Evolutionary conservation across 1,140 invertebrate genomes (phyloP), one percentile per base, ranked within the genome.

Genomic region (Leptonema lineaticorne): DNA sequence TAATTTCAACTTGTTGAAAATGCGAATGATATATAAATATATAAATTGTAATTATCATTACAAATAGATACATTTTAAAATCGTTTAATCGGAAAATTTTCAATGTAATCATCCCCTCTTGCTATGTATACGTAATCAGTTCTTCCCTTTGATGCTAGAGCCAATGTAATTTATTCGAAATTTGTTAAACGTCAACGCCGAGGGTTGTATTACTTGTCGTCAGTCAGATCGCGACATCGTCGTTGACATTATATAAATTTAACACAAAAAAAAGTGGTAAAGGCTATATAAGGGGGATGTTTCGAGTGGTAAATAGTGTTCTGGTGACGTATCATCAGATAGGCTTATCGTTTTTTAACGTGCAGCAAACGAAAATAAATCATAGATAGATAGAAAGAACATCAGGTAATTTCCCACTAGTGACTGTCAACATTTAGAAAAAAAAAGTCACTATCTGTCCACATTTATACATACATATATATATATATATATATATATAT

Each of bases 361-460:
- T 27, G 11, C 53, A 20, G 20, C 24, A 22, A 67, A 67, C 24
- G 53, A 29, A 33, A 67, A 67, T 67, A 67, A 67, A 67, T 67
- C 53, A 67, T 58, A 67, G 53, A 45, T 67, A 67, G 11, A 67
- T 58, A 53, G 53, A n/a, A 53, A 29, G 46, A 50, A 37, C 30
- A 50, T n/a, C 48, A 29, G 65, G 65, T 67, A 67, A 67, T 67
- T 67, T 67, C 65, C 65, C 59, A 53, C 46, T 41, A n/a, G n/a
- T n/a, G 53, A 29, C 28, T 67, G 65, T 67, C 65, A 67, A 29
- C 20, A n/a, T n/a, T n/a, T n/a, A n/a, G n/a, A n/a, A n/a, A n/a
- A n/a, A n/a, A n/a, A n/a, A n/a, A n/a, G n/a, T n/a, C n/a, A n/a
- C n/a, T n/a, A n/a, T n/a, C n/a, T n/a, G n/a, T n/a, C n/a, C n/a